Evolutionary conservation across 2,888 invertebrate species (phyloP).

Genomic region (Pseudolycoriella hygida): DNA sequence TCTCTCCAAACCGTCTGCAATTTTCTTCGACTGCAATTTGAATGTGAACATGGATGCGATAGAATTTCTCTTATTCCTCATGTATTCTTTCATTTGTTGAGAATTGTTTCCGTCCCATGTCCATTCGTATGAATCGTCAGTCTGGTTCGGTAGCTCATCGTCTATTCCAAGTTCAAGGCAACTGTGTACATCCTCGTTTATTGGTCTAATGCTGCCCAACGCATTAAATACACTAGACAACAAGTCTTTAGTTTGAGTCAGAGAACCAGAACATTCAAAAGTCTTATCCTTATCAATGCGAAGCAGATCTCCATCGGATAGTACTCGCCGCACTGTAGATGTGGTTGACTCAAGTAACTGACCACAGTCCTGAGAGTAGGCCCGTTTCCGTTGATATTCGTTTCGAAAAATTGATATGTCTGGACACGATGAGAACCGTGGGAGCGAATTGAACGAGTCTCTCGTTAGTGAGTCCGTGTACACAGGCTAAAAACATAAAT

Average conservation of each 20-base stretch:
- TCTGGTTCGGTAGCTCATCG: constrained; percentile 33
- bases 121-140: constrained; percentile 8
- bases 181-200: constrained; percentile 45
- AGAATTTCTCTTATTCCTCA: too few species aligned
- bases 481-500: constrained; percentile 39
- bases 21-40: too few species aligned
- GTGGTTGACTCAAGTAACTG: neutral
- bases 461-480: constrained; percentile 42
- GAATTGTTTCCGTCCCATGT: too few species aligned
- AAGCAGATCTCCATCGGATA: constrained; percentile 63
- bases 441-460: constrained; percentile 23
- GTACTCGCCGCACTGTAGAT: constrained; percentile 30
- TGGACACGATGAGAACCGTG: constrained; percentile 50
- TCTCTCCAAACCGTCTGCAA: too few species aligned
- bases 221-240: constrained; percentile 62
- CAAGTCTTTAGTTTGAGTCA: constrained; percentile 58
- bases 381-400: constrained; percentile 33
- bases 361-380: constrained; percentile 45
- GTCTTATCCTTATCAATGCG: constrained; percentile 64
- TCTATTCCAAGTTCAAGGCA: constrained; percentile 56
- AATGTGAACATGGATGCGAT: too few species aligned
- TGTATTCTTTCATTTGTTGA: too few species aligned
- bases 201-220: constrained; percentile 40
- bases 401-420: constrained; percentile 45
- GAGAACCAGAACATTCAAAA: constrained; percentile 31